These are phyloP conservation scores for Toxotes chatareus DNA, from an alignment of 2,113 vertebrate genomes.

Conservation along the genomic window DNA sequence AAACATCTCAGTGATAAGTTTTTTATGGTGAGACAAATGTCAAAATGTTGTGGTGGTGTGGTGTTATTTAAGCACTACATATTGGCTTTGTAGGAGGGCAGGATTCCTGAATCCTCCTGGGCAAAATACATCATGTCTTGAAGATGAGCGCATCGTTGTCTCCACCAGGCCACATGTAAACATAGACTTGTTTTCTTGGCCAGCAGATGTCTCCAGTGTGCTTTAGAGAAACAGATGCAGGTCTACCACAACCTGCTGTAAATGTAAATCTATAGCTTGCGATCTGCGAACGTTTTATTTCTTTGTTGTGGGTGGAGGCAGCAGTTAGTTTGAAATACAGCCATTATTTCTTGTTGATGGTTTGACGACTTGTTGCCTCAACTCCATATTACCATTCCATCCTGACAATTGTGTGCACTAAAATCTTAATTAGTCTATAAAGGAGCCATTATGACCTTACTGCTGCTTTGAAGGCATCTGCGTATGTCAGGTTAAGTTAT, in stretches of 20 bases:
- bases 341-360: conserved; percentile 12
- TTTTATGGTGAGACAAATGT: too few relatives aligned
- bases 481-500: not conserved
- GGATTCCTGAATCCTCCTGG: not conserved
- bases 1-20: too few relatives aligned
- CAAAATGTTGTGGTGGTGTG: not conserved
- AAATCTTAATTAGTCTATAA: conserved; percentile 29
- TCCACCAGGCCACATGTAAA: not conserved
- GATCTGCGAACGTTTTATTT: not conserved
- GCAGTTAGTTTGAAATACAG: conserved; percentile 23
- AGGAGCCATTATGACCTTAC: conserved; percentile 9
- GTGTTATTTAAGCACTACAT: not conserved
- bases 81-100: not conserved
- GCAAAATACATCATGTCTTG: conserved; percentile 14
- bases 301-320: not conserved
- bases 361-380: conserved; percentile 1
- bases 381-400: not conserved
- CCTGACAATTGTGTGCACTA: conserved; percentile 19
- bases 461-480: conserved; percentile 6
- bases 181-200: not conserved
- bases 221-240: conserved; percentile 34
- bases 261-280: conserved; percentile 27
- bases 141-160: conserved; percentile 7
- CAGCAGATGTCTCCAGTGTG: conserved; percentile 70
- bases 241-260: not conserved